phyloP scores from a whole-genome alignment of 2,888 invertebrate species.

The Drosophila lutescens region DNA sequence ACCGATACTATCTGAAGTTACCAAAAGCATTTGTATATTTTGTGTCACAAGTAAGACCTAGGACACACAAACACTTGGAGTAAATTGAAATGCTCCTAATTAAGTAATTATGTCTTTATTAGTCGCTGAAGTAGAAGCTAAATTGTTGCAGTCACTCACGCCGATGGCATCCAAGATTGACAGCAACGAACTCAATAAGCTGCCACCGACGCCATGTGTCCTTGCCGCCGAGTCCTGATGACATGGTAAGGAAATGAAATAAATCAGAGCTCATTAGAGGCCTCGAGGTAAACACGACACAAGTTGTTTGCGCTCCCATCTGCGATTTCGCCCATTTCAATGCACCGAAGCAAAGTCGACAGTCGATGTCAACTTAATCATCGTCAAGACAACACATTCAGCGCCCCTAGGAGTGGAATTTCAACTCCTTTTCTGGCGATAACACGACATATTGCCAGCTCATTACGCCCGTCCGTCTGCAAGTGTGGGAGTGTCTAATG shows the following conservation, averaged over 20 bases:
- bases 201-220: slow-evolving; percentile 11
- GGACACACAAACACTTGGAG: neutral
- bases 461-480: slow-evolving; percentile 54
- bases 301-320: slow-evolving; percentile 27
- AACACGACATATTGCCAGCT: slow-evolving; percentile 75
- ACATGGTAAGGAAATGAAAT: slow-evolving; percentile 68
- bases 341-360: slow-evolving; percentile 71
- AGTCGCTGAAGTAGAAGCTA: neutral
- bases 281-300: slow-evolving; percentile 57
- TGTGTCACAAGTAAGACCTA: neutral
- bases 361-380: slow-evolving; percentile 80
- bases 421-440: slow-evolving; percentile 71
- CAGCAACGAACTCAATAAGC: slow-evolving; percentile 22
- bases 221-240: slow-evolving; percentile 55
- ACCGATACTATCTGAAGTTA: too few relatives aligned
- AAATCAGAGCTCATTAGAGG: slow-evolving; percentile 80
- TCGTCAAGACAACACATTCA: slow-evolving; percentile 55
- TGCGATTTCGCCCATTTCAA: slow-evolving; percentile 59
- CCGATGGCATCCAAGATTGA: slow-evolving; percentile 1
- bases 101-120: slow-evolving; percentile 25
- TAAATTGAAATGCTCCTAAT: slow-evolving; percentile 9
- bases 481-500: slow-evolving; percentile 28
- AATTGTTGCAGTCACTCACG: slow-evolving; percentile 1
- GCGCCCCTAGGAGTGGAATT: slow-evolving; percentile 27
- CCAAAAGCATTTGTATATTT: too few relatives aligned